Conservation (phyloP, 2,797 vertebrate genomes). For the Myotis findleyi region DNA sequence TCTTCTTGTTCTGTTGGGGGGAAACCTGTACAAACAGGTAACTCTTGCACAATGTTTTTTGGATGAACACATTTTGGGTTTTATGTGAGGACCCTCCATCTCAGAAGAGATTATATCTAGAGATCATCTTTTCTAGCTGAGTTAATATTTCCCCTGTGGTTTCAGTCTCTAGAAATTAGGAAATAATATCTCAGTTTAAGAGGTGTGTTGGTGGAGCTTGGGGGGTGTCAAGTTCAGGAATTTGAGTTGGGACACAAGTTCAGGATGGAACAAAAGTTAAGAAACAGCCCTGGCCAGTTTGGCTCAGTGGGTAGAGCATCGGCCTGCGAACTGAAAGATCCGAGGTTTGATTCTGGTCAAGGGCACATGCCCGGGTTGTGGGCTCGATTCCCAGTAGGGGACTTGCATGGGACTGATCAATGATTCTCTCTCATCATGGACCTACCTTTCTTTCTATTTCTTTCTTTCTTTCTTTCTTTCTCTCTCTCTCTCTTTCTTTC, state of each 20-base stretch:
- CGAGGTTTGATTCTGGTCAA: too few relatives aligned
- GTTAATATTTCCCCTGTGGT: background rate
- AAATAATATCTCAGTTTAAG: background rate
- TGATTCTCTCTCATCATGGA: too few relatives aligned
- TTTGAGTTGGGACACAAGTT: constrained; percentile 19
- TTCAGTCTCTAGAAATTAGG: background rate
- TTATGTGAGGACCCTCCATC: background rate
- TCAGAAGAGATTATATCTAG: constrained; percentile 3
- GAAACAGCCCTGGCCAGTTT: background rate
- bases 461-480: too few relatives aligned
- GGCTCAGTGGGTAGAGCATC: too few relatives aligned
- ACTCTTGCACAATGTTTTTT: constrained; percentile 51
- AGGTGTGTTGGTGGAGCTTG: background rate
- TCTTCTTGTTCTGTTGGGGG: constrained; percentile 20
- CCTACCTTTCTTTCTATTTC: too few relatives aligned
- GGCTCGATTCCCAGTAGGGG: too few relatives aligned
- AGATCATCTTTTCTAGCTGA: constrained; percentile 15
- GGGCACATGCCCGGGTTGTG: too few relatives aligned
- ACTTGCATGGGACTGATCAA: too few relatives aligned
- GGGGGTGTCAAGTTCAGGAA: constrained; percentile 5
- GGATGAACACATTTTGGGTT: constrained; percentile 30
- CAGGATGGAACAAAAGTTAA: constrained; percentile 26
- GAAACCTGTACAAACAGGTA: constrained; percentile 41
- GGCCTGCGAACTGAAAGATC: too few relatives aligned
- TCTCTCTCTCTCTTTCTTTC: too few relatives aligned